Evolutionary conservation across 2,797 vertebrate species (phyloP).

Genomic region (Thunnus albacares): DNA sequence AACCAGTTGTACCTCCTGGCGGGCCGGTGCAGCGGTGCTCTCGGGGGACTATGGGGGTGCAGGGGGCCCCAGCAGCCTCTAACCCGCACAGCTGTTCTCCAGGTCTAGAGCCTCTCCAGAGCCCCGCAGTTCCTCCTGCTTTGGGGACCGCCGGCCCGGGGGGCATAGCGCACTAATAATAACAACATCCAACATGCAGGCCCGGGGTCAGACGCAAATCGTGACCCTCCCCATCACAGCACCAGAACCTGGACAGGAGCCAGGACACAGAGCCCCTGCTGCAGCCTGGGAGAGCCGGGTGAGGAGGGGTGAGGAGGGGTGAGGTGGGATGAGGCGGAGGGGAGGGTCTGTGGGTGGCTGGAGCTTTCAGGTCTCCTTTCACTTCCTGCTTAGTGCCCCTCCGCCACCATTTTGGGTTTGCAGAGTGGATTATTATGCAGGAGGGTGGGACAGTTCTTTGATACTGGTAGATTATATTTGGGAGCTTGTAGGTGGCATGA

Average conservation of each 20-base stretch:
- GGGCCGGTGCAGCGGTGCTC: slow-evolving; percentile 69
- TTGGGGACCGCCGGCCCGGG: slow-evolving; percentile 87
- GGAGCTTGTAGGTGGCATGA: slow-evolving; percentile 28
- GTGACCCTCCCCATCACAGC: slow-evolving; percentile 87
- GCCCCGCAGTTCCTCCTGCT: slow-evolving; percentile 77
- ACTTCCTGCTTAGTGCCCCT: slow-evolving; percentile 75
- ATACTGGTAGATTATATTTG: slow-evolving; percentile 34
- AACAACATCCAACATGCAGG: slow-evolving; percentile 93
- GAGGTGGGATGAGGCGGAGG: slow-evolving; percentile 38
- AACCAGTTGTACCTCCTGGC: slow-evolving; percentile 61
- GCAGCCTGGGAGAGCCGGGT: slow-evolving; percentile 66
- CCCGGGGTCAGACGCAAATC: slow-evolving; percentile 89
- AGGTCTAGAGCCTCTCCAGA: slow-evolving; percentile 85
- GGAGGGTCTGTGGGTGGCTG: slow-evolving; percentile 73
- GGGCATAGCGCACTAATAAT: slow-evolving; percentile 91
- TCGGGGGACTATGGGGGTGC: slow-evolving; percentile 31
- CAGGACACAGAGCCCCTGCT: slow-evolving; percentile 82
- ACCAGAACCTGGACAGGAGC: slow-evolving; percentile 89
- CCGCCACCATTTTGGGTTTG: slow-evolving; percentile 41
- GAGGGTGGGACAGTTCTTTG: slow-evolving; percentile 34
- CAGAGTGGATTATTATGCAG: slow-evolving; percentile 31
- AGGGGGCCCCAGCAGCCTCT: slow-evolving; percentile 75
- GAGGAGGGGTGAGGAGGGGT: slow-evolving; percentile 49
- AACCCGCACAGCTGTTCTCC: slow-evolving; percentile 87
- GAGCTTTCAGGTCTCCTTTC: slow-evolving; percentile 72